phyloP scores from a whole-genome alignment of 2,888 invertebrate genomes.

The Drosophila merina region DNA sequence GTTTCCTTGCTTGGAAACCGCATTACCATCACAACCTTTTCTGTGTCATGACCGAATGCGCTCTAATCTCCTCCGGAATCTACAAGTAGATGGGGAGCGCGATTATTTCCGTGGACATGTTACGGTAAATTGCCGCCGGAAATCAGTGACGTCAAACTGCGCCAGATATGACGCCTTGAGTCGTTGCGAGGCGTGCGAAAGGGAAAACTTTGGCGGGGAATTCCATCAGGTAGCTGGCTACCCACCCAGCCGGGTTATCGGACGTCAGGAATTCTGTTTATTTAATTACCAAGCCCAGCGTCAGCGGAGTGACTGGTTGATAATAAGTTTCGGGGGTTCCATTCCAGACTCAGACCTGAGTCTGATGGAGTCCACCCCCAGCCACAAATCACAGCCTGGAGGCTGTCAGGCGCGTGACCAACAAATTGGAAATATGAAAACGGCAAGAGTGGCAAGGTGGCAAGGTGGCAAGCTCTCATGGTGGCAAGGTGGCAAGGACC shows the following conservation, averaged over 20 bases:
- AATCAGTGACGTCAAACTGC: slow-evolving; percentile 33
- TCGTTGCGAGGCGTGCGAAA: background rate
- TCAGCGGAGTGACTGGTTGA: background rate
- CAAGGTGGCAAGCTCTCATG: background rate
- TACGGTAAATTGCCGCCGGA: slow-evolving; percentile 18
- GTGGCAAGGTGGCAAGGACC: slow-evolving; percentile 22
- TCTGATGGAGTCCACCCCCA: background rate
- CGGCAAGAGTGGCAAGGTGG: slow-evolving; percentile 45
- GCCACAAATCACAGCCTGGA: slow-evolving; percentile 1
- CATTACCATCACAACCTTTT: background rate
- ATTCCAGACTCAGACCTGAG: too few relatives aligned
- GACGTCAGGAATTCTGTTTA: background rate
- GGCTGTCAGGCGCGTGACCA: slow-evolving; percentile 33
- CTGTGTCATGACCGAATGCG: slow-evolving; percentile 4
- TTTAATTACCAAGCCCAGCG: background rate
- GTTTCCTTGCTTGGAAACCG: background rate
- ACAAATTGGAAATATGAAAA: slow-evolving; percentile 56
- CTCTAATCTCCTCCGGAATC: slow-evolving; percentile 1
- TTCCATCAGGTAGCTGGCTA: background rate
- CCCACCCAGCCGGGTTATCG: background rate
- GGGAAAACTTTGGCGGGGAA: background rate
- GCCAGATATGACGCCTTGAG: background rate
- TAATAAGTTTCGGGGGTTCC: background rate
- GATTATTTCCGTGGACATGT: background rate
- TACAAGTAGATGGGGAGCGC: background rate